phyloP scores from a whole-genome alignment of 2,797 vertebrate genomes.

The Danio tinwini region DNA sequence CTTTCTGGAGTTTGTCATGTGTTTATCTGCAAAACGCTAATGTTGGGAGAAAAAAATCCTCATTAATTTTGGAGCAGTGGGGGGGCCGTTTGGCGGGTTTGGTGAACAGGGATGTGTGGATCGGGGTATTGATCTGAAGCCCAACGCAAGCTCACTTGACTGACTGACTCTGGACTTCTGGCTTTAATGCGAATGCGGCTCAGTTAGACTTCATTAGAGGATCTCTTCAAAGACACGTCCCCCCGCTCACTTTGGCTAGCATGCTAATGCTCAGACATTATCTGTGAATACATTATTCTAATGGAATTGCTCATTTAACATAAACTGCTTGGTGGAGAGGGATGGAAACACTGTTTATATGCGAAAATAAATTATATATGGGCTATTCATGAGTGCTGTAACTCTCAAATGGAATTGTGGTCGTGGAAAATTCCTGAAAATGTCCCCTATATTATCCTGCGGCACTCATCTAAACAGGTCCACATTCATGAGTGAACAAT shows the following conservation, averaged over 20 bases:
- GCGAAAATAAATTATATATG: slow-evolving; percentile 45
- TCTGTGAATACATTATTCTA: slow-evolving; percentile 54
- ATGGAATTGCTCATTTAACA: slow-evolving; percentile 42
- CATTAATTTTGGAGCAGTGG: slow-evolving; percentile 59
- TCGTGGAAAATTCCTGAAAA: slow-evolving; percentile 19
- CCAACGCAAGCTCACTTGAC: slow-evolving; percentile 22
- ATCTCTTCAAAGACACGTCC: slow-evolving; percentile 46
- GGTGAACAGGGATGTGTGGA: slow-evolving; percentile 39
- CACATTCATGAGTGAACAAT: not conserved
- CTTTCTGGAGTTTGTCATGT: slow-evolving; percentile 53
- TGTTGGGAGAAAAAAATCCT: slow-evolving; percentile 53
- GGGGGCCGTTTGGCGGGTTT: slow-evolving; percentile 46
- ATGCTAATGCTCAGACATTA: slow-evolving; percentile 48
- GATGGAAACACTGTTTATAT: slow-evolving; percentile 31
- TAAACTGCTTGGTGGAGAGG: slow-evolving; percentile 37
- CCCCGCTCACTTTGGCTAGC: slow-evolving; percentile 26
- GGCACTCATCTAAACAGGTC: slow-evolving; percentile 26
- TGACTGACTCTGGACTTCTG: slow-evolving; percentile 48
- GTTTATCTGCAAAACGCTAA: slow-evolving; percentile 61
- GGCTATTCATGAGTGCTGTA: slow-evolving; percentile 35
- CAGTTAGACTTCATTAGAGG: slow-evolving; percentile 49
- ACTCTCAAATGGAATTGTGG: slow-evolving; percentile 11
- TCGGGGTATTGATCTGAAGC: slow-evolving; percentile 54
- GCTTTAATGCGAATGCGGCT: slow-evolving; percentile 42
- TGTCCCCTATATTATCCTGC: slow-evolving; percentile 26